Conservation (phyloP, 2,888 invertebrate genomes). For the Caenorhabditis becei region DNA sequence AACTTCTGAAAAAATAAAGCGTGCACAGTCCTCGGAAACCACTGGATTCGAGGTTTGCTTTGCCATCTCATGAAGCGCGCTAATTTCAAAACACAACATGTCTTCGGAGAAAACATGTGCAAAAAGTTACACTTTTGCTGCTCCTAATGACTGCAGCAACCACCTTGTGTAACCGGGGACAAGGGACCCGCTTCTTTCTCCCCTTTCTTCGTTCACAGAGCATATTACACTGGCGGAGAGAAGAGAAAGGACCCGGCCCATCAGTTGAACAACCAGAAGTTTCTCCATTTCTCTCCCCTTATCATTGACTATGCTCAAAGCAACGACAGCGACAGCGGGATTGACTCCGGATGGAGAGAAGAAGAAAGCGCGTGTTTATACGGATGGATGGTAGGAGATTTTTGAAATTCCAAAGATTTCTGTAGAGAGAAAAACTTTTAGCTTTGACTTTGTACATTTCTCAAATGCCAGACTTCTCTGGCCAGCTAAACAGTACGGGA, state of each 20-base stretch:
- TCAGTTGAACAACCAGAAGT: constrained; percentile 28
- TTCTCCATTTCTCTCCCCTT: constrained; percentile 11
- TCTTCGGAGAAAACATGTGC: constrained; percentile 29
- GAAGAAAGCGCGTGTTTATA: constrained; percentile 70
- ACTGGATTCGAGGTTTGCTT: too few relatives aligned
- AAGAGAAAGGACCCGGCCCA: constrained; percentile 34
- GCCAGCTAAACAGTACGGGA: constrained; percentile 96
- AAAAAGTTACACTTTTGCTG: constrained; percentile 27
- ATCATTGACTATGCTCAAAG: constrained; percentile 34
- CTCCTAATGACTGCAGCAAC: constrained; percentile 36
- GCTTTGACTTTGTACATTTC: constrained; percentile 99
- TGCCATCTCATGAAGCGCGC: too few relatives aligned
- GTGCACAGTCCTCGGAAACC: too few relatives aligned
- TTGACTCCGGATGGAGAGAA: constrained; percentile 56
- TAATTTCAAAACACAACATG: constrained; percentile 42
- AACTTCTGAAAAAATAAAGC: neutral
- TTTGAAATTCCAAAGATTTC: neutral
- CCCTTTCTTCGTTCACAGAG: constrained; percentile 41
- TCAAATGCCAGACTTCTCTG: constrained; percentile 97
- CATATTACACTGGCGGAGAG: constrained; percentile 26
- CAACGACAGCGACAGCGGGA: constrained; percentile 7
- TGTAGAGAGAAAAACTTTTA: constrained; percentile 82
- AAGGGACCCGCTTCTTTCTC: constrained; percentile 19
- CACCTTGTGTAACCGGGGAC: constrained; percentile 54
- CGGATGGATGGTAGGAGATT: constrained; percentile 70